A percentile compares a stretch with the other conserved stretches of the same genome.
Evolutionary conservation across 2,888 invertebrate species (phyloP).

Genomic region (Onchidella celtica): DNA sequence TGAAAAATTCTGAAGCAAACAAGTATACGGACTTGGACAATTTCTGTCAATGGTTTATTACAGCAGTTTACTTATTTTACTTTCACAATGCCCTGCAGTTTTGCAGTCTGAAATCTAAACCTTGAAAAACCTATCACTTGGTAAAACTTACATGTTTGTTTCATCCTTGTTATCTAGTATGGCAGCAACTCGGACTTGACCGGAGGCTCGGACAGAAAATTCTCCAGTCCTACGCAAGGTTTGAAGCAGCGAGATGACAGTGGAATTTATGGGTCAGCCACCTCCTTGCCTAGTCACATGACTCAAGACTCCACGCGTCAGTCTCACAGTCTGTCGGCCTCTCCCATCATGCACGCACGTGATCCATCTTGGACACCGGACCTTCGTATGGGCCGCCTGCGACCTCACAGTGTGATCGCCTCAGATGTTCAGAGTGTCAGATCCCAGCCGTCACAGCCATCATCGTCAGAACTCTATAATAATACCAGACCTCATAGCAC

Average conservation of each 20-base stretch:
- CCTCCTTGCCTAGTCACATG: conserved; percentile 53
- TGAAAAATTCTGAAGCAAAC: too few species aligned
- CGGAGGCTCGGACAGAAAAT: conserved; percentile 61
- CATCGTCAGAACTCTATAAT: conserved; percentile 24
- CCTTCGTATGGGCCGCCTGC: conserved; percentile 22
- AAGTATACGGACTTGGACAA: too few species aligned
- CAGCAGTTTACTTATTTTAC: too few species aligned
- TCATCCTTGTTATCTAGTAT: too few species aligned
- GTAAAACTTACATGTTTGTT: too few species aligned
- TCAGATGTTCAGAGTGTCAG: conserved; percentile 34
- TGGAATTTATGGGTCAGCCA: conserved; percentile 66
- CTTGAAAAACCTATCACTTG: too few species aligned
- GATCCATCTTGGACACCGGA: conserved; percentile 37
- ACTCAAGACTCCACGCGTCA: conserved; percentile 30
- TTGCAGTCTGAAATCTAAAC: too few species aligned
- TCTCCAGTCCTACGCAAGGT: conserved; percentile 60
- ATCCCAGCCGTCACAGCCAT: conserved; percentile 44
- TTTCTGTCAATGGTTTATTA: too few species aligned
- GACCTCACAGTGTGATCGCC: conserved; percentile 45
- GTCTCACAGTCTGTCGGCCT: conserved; percentile 48
- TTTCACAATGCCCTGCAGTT: too few species aligned
- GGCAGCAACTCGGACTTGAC: conserved; percentile 60
- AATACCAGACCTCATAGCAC: conserved; percentile 42
- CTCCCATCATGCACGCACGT: conserved; percentile 45
- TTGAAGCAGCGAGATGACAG: conserved; percentile 70